Conservation (phyloP, 2,888 invertebrate genomes). For the Dolichopus griseipennis region DNA sequence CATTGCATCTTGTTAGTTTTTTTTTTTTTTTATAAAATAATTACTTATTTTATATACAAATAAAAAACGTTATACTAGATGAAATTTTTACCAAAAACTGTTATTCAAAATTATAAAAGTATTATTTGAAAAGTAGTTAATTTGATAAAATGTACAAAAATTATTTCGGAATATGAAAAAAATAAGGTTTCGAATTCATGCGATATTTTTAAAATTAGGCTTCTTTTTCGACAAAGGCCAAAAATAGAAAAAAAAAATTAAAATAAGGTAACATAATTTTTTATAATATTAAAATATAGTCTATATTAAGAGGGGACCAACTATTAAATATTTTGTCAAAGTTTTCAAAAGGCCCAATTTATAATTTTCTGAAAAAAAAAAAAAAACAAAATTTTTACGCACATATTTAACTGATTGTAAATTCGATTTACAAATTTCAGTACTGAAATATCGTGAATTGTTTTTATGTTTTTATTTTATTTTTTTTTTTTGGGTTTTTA, state of each 20-base stretch:
- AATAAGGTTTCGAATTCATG: not conserved
- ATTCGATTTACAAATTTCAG: too few species aligned
- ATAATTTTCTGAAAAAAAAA: not conserved
- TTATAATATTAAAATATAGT: not conserved
- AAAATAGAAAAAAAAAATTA: not conserved
- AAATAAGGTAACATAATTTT: not conserved
- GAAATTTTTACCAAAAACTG: not conserved
- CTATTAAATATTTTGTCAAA: not conserved
- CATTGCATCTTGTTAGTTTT: not conserved
- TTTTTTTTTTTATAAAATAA: not conserved
- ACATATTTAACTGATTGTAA: too few species aligned
- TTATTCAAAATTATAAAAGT: not conserved
- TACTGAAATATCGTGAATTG: too few species aligned
- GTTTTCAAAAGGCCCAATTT: not conserved
- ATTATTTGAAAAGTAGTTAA: slow-evolving; percentile 6
- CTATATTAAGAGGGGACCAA: not conserved
- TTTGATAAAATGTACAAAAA: slow-evolving; percentile 1
- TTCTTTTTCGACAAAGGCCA: not conserved
- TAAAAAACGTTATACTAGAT: not conserved
- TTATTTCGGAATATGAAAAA: not conserved
- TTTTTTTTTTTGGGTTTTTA: too few species aligned
- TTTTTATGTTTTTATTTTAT: too few species aligned
- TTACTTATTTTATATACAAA: not conserved
- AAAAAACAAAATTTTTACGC: too few species aligned
- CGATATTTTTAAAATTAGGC: slow-evolving; percentile 5